Conservation (phyloP, 2,888 invertebrate genomes). For the Apodemia zela region DNA sequence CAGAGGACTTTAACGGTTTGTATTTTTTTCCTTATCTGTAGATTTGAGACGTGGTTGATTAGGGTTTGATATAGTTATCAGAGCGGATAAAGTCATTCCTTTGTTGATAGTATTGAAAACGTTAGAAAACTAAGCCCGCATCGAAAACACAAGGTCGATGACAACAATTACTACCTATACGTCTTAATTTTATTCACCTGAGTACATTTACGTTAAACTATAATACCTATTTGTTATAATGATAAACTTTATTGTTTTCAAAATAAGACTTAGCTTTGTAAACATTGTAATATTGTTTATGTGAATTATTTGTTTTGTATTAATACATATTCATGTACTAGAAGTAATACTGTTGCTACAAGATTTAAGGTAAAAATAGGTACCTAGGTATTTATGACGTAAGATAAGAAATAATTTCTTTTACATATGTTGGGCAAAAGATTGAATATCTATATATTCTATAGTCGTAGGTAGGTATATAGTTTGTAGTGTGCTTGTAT, state of each 20-base stretch:
- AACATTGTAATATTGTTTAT: neutral
- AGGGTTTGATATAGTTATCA: slow-evolving; percentile 20
- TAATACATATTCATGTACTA: no score
- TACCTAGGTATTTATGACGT: no score
- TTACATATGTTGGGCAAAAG: no score
- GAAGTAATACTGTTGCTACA: no score
- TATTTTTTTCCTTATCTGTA: slow-evolving; percentile 17
- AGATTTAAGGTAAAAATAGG: no score
- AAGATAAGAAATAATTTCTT: no score
- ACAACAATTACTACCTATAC: slow-evolving; percentile 18
- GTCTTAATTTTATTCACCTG: slow-evolving; percentile 18
- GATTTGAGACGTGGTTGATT: slow-evolving; percentile 14
- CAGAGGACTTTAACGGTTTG: slow-evolving; percentile 17
- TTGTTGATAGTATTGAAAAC: slow-evolving; percentile 19
- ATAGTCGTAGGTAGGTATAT: no score
- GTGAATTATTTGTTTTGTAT: neutral
- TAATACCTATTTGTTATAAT: neutral
- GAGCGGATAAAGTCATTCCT: slow-evolving; percentile 19
- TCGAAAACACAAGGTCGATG: slow-evolving; percentile 22
- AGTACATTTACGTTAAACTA: slow-evolving; percentile 16
- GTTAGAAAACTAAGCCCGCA: slow-evolving; percentile 24
- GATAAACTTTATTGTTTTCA: neutral
- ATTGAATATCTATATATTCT: no score
- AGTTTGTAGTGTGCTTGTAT: no score
- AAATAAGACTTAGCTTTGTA: neutral